Percentiles rank a stretch among this genome's conserved stretches.
phyloP scores from a whole-genome alignment of 1,140 invertebrate genomes.

The Drosophila grimshawi region DNA sequence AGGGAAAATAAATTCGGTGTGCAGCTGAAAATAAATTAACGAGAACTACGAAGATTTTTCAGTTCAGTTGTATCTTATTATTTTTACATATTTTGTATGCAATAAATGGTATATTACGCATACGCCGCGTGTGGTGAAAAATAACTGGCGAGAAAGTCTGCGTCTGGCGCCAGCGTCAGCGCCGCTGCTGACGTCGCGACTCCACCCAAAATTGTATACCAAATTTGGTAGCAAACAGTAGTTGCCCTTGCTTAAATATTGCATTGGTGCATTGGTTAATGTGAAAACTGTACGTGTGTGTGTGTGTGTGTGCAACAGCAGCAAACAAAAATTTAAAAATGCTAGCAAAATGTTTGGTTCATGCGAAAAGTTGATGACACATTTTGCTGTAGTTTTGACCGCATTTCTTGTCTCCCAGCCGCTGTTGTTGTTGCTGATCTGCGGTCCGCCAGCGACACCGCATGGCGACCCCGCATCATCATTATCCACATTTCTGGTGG shows the following conservation, averaged over 20 bases:
- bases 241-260: constrained; percentile 10
- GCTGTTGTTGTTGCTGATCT: constrained; percentile 72
- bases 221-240: constrained; percentile 52
- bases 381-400: constrained; percentile 84
- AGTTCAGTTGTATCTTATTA: background rate
- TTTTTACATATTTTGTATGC: constrained; percentile 19
- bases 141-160: constrained; percentile 44
- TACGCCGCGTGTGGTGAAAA: constrained; percentile 61
- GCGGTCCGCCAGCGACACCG: constrained; percentile 63
- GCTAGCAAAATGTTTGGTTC: constrained; percentile 84
- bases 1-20: constrained; percentile 58
- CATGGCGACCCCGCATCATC: constrained; percentile 48
- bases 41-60: constrained; percentile 55
- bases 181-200: constrained; percentile 68
- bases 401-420: constrained; percentile 78
- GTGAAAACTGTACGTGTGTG: background rate
- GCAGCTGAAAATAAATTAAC: constrained; percentile 48
- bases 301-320: constrained; percentile 15
- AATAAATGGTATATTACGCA: constrained; percentile 59
- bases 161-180: constrained; percentile 47
- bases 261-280: constrained; percentile 13
- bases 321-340: constrained; percentile 71
- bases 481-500: constrained; percentile 56
- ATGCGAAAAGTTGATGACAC: constrained; percentile 84
- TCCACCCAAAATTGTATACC: constrained; percentile 79